Evolutionary conservation across 1,140 invertebrate species (phyloP).

Genomic region (Euborellia annulipes): DNA sequence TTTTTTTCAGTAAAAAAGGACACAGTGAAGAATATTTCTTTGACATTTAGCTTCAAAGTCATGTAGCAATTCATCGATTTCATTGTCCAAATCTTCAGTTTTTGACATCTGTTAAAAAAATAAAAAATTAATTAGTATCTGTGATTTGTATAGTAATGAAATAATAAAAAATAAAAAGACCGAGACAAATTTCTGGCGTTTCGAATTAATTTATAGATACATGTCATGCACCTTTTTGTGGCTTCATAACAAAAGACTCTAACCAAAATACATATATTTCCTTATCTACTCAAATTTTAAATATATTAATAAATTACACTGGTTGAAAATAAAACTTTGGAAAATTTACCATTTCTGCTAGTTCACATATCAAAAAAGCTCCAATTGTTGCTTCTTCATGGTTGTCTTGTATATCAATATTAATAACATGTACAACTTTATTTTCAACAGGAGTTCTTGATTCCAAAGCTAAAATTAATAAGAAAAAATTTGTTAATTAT

Average conservation of each 20-base stretch:
- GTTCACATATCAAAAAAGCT: slow-evolving; percentile 93
- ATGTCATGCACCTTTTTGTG: too few species aligned
- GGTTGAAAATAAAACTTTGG: slow-evolving; percentile 1
- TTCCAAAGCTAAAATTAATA: slow-evolving; percentile 26
- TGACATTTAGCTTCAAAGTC: slow-evolving; percentile 86
- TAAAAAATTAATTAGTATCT: slow-evolving; percentile 6
- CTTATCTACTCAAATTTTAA: too few species aligned
- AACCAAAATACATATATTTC: too few species aligned
- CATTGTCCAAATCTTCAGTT: slow-evolving; percentile 91
- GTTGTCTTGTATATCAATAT: slow-evolving; percentile 99
- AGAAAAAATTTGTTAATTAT: too few species aligned
- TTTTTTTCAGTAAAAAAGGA: slow-evolving; percentile 74
- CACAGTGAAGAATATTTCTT: slow-evolving; percentile 77
- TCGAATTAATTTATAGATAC: too few species aligned
- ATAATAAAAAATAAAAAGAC: too few species aligned
- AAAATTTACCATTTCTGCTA: slow-evolving; percentile 64
- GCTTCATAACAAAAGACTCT: too few species aligned
- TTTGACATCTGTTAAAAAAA: slow-evolving; percentile 56
- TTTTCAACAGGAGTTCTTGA: slow-evolving; percentile 44
- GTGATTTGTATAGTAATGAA: too few species aligned
- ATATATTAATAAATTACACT: neutral
- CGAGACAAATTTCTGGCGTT: too few species aligned
- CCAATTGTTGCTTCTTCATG: slow-evolving; percentile 99
- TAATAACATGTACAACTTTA: slow-evolving; percentile 88
- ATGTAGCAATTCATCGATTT: slow-evolving; percentile 92